phyloP scores from a whole-genome alignment of 2,888 invertebrate species.

The Hypolimnas misippus region DNA sequence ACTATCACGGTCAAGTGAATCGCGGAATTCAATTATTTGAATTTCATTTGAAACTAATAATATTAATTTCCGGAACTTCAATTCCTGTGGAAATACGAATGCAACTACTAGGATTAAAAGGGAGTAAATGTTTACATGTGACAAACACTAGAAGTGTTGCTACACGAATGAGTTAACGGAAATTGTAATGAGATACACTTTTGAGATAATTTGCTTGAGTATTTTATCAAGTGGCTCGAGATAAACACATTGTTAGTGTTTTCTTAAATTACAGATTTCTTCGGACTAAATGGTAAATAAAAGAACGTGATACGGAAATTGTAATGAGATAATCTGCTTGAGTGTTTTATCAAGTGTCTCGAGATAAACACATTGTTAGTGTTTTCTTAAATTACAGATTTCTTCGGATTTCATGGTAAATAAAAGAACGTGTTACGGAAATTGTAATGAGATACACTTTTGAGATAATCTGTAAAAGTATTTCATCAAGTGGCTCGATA shows the following conservation, averaged over 20 bases:
- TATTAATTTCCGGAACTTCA: slow-evolving; percentile 10
- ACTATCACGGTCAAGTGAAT: neutral
- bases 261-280: too few species aligned
- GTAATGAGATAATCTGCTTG: slow-evolving; percentile 16
- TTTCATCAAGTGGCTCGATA: slow-evolving; percentile 21
- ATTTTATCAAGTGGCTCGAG: slow-evolving; percentile 23
- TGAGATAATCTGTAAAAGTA: slow-evolving; percentile 16
- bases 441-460: slow-evolving; percentile 26
- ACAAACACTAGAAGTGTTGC: slow-evolving; percentile 19
- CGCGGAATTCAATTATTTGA: neutral
- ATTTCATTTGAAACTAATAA: neutral
- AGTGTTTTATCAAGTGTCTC: slow-evolving; percentile 23
- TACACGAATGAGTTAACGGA: slow-evolving; percentile 25
- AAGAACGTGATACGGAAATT: too few species aligned
- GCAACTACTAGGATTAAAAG: slow-evolving; percentile 16
- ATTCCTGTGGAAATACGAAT: slow-evolving; percentile 18
- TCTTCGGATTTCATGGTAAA: too few species aligned
- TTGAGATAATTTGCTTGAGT: slow-evolving; percentile 20
- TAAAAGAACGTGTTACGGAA: slow-evolving; percentile 10
- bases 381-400: too few species aligned
- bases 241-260: slow-evolving; percentile 1
- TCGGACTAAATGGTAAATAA: too few species aligned
- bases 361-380: slow-evolving; percentile 3
- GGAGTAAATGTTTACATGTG: slow-evolving; percentile 19
- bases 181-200: slow-evolving; percentile 27